Percentiles rank a stretch among this genome's conserved stretches.
Evolutionary conservation across 2,113 vertebrate species (phyloP).

Genomic region (Bos javanicus): DNA sequence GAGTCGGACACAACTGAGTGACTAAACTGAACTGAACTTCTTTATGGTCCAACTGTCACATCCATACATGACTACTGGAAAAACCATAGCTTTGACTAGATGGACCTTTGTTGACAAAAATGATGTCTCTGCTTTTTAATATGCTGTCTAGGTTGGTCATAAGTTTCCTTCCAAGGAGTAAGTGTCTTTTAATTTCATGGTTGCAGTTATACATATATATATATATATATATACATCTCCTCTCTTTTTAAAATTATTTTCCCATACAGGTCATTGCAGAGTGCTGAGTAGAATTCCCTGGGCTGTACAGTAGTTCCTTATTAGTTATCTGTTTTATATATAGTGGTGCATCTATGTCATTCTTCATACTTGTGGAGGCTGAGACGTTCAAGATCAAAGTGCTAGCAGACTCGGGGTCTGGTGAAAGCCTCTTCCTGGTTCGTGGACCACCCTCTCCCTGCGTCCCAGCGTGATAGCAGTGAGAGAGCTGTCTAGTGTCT

Average conservation of each 20-base stretch:
- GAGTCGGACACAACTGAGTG: too few species aligned
- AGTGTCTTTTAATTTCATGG: neutral
- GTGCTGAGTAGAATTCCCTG: neutral
- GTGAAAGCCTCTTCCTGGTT: neutral
- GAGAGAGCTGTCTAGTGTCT: neutral
- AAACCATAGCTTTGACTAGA: neutral
- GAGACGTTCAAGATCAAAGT: neutral
- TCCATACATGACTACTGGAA: neutral
- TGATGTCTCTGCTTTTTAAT: neutral
- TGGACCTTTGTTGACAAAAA: neutral
- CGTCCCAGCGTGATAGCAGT: neutral
- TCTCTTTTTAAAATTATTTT: neutral
- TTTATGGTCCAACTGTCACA: neutral
- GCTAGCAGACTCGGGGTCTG: neutral
- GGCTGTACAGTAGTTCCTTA: neutral
- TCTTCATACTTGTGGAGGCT: neutral
- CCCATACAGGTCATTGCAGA: neutral
- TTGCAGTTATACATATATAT: neutral
- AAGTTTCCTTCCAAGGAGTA: neutral
- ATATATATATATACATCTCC: neutral
- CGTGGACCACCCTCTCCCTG: neutral
- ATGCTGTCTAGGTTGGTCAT: neutral
- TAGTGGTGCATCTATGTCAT: neutral
- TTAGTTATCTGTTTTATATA: neutral
- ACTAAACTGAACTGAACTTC: too few species aligned